Percentiles rank a stretch among this genome's conserved stretches.
These are phyloP conservation scores for Agraylea sexmaculata DNA, from an alignment of 1,140 invertebrate genomes.

Conservation along the genomic window DNA sequence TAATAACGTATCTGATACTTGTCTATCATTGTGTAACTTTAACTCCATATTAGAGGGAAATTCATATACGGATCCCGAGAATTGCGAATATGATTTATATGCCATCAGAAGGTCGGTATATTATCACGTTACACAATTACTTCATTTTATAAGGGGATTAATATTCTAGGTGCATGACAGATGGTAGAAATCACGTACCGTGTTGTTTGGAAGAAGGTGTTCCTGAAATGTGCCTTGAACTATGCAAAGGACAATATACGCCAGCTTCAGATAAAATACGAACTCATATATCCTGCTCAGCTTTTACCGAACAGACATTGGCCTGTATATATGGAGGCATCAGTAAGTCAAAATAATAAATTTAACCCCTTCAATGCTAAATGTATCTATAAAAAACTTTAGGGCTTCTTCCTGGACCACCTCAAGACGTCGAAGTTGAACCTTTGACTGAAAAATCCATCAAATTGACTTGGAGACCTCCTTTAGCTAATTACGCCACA, in stretches of 20 bases:
- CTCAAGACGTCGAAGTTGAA: constrained; percentile 55
- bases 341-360: constrained; percentile 39
- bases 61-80: constrained; percentile 64
- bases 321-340: constrained; percentile 72
- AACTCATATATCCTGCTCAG: constrained; percentile 70
- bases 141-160: background rate
- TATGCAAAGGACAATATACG: constrained; percentile 73
- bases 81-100: constrained; percentile 65
- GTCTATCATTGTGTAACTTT: constrained; percentile 71
- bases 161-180: constrained; percentile 47
- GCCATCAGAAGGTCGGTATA: constrained; percentile 50
- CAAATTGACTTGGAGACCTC: constrained; percentile 55
- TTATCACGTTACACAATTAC: constrained; percentile 41
- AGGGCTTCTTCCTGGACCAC: constrained; percentile 63
- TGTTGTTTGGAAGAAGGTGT: constrained; percentile 69
- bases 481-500: constrained; percentile 47
- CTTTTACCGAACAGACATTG: constrained; percentile 68
- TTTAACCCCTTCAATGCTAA: background rate
- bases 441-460: constrained; percentile 55
- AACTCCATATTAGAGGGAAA: constrained; percentile 66
- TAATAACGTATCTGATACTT: constrained; percentile 52
- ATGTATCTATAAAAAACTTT: constrained; percentile 18
- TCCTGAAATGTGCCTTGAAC: constrained; percentile 72
- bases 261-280: constrained; percentile 71
- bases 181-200: constrained; percentile 71